Conservation (phyloP, 2,797 vertebrate species). For the Coregonus suidteri region DNA sequence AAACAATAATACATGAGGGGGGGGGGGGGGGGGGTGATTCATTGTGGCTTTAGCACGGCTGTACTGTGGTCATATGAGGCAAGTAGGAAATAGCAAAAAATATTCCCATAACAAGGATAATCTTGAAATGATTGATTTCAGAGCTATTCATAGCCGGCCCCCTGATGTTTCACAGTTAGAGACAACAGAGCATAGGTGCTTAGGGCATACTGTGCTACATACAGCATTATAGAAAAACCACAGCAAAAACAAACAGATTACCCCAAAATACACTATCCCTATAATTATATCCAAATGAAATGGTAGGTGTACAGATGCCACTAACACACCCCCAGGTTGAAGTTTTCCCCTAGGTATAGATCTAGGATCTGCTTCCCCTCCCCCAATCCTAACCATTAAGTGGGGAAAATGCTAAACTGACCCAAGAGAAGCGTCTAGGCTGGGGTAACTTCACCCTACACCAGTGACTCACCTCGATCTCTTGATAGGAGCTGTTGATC, state of each 20-base stretch:
- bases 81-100: neutral
- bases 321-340: neutral
- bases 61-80: neutral
- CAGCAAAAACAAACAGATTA: neutral
- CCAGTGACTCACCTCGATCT: slow-evolving; percentile 88
- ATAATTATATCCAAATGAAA: too few species aligned
- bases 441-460: neutral
- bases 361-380: neutral
- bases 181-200: neutral
- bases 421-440: neutral
- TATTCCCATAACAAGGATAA: neutral
- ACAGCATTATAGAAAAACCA: too few species aligned
- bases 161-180: neutral
- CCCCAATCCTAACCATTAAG: neutral
- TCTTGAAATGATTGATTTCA: slow-evolving; percentile 6
- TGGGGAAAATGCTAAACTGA: neutral
- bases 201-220: neutral
- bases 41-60: neutral
- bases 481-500: slow-evolving; percentile 99
- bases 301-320: too few species aligned
- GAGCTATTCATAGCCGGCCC: neutral
- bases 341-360: too few species aligned
- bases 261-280: neutral
- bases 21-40: neutral
- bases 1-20: neutral